Evolutionary conservation across 1,140 invertebrate species (phyloP).

Genomic region (Tetraneura akinire): DNA sequence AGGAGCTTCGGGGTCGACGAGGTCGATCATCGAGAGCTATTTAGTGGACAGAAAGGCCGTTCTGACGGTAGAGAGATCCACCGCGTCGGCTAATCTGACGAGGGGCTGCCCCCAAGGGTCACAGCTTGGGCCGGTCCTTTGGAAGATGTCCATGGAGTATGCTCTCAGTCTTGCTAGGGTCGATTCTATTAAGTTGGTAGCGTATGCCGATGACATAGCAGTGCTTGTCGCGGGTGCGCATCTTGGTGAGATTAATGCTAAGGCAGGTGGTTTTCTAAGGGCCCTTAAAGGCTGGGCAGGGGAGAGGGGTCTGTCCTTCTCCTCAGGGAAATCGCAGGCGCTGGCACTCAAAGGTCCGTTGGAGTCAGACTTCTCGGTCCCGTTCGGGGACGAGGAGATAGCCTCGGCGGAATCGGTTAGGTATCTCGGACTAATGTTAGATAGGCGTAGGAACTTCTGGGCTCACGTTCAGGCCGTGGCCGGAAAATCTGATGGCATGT

Average conservation of each 20-base stretch:
- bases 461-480: neutral
- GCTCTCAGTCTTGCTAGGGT: neutral
- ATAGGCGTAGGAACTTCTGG: neutral
- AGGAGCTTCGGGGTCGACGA: neutral
- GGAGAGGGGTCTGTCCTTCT: neutral
- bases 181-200: neutral
- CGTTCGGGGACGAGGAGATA: neutral
- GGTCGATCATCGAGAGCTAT: neutral
- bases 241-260: neutral
- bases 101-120: slow-evolving; percentile 7
- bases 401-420: neutral
- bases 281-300: neutral
- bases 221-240: neutral
- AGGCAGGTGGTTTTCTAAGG: neutral
- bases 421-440: neutral
- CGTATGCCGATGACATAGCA: neutral
- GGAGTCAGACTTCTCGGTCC: neutral
- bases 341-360: neutral
- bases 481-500: neutral
- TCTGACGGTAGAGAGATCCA: neutral
- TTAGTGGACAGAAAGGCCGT: neutral
- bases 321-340: neutral
- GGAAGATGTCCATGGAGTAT: neutral
- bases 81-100: neutral
- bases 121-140: neutral